A percentile compares a stretch with the other conserved stretches of the same genome.
phyloP scores from a whole-genome alignment of 2,797 vertebrate genomes.

The Aythya fuligula region DNA sequence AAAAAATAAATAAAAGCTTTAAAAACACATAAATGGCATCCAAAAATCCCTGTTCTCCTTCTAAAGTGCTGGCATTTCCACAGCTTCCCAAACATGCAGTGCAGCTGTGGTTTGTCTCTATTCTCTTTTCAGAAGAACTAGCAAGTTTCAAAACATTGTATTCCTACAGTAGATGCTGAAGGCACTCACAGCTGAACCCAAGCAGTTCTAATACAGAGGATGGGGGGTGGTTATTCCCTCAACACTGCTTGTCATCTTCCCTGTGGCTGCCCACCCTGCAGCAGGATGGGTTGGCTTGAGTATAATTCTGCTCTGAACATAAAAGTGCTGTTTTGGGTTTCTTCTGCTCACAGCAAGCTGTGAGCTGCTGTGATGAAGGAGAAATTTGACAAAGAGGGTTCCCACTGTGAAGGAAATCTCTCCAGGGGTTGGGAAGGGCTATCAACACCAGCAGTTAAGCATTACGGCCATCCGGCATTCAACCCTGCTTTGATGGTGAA shows the following conservation, averaged over 20 bases:
- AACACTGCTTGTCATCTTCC: background rate
- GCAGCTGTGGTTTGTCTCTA: background rate
- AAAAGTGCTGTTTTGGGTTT: accelerated
- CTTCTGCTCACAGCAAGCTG: background rate
- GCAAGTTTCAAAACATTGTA: background rate
- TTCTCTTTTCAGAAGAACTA: background rate
- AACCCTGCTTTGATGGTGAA: background rate
- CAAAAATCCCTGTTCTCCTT: background rate
- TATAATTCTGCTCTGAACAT: background rate
- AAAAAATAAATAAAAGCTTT: background rate
- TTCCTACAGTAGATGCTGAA: background rate
- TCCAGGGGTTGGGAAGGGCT: background rate
- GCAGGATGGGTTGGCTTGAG: background rate
- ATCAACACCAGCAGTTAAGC: background rate
- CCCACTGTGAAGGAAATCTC: background rate
- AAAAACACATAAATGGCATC: background rate
- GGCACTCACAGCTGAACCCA: background rate
- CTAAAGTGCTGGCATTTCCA: background rate
- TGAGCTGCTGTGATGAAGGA: background rate
- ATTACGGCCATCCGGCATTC: background rate
- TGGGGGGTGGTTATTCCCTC: accelerated
- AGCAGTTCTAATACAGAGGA: background rate
- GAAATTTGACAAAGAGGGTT: background rate
- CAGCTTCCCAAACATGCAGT: background rate
- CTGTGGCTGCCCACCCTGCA: background rate